phyloP scores from a whole-genome alignment of 2,888 invertebrate genomes.

The Elysia crispata region DNA sequence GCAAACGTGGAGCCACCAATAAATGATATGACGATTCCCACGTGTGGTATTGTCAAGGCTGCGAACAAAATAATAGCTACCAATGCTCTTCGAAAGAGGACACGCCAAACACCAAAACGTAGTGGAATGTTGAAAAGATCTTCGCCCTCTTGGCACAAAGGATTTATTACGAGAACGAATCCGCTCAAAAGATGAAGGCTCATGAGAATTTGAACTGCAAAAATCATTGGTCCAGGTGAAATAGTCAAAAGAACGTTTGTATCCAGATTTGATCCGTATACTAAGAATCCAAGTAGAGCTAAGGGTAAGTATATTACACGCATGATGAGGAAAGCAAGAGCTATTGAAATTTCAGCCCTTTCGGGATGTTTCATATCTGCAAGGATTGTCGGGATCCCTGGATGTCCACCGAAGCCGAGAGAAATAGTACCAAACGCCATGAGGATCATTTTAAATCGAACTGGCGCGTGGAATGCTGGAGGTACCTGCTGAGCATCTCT shows the following conservation, averaged over 20 bases:
- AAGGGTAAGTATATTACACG: slow-evolving; percentile 85
- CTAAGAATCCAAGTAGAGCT: slow-evolving; percentile 83
- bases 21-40: slow-evolving; percentile 90
- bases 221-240: slow-evolving; percentile 80
- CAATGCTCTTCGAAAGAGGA: slow-evolving; percentile 84
- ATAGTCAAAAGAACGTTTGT: slow-evolving; percentile 87
- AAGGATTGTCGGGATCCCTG: slow-evolving; percentile 90
- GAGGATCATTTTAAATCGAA: slow-evolving; percentile 82
- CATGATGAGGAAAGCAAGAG: slow-evolving; percentile 82
- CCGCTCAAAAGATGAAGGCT: slow-evolving; percentile 83
- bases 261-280: slow-evolving; percentile 84
- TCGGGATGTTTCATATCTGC: slow-evolving; percentile 91
- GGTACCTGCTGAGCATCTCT: slow-evolving; percentile 79
- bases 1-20: slow-evolving; percentile 91
- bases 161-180: slow-evolving; percentile 85
- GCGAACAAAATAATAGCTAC: slow-evolving; percentile 85
- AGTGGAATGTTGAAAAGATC: slow-evolving; percentile 82
- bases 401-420: slow-evolving; percentile 86
- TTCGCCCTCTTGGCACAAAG: slow-evolving; percentile 88
- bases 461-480: slow-evolving; percentile 61
- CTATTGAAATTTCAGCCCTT: slow-evolving; percentile 85
- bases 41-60: slow-evolving; percentile 89
- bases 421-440: slow-evolving; percentile 84
- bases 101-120: slow-evolving; percentile 85
- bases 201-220: slow-evolving; percentile 82